Conservation (phyloP, 2,888 invertebrate genomes). For the Anoncus sp. region DNA sequence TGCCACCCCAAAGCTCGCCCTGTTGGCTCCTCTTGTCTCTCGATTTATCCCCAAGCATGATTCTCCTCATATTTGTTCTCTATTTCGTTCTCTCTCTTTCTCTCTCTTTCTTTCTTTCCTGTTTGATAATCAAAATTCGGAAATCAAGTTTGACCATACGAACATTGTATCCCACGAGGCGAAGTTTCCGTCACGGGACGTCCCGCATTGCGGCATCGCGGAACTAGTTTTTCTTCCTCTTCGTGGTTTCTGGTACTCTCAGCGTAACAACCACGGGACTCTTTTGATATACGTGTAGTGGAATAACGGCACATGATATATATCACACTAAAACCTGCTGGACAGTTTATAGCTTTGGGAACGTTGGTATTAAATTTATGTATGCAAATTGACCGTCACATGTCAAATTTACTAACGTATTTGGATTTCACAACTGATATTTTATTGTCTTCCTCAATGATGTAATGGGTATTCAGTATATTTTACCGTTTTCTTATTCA, state of each 20-base stretch:
- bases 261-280: constrained; percentile 30
- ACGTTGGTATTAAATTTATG: too few relatives aligned
- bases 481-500: too few relatives aligned
- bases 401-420: too few relatives aligned
- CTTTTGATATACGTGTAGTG: constrained; percentile 28
- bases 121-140: constrained; percentile 68
- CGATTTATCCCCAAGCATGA: constrained; percentile 43
- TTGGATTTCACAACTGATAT: too few relatives aligned
- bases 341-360: too few relatives aligned
- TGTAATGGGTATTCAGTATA: too few relatives aligned
- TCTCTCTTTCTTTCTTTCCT: constrained; percentile 17
- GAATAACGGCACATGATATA: constrained; percentile 28
- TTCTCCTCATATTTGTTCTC: constrained; percentile 23
- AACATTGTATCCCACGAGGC: constrained; percentile 68
- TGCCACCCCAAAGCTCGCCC: constrained; percentile 40
- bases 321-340: neutral
- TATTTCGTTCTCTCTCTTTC: constrained; percentile 27
- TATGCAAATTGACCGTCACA: too few relatives aligned
- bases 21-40: constrained; percentile 34
- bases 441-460: too few relatives aligned
- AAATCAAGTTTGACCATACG: constrained; percentile 70
- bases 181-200: constrained; percentile 64
- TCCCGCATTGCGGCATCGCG: constrained; percentile 57
- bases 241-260: constrained; percentile 27
- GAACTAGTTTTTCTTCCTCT: constrained; percentile 64